A percentile compares a stretch with the other conserved stretches of the same genome.
These are phyloP conservation scores for Podabrus alpinus DNA, from an alignment of 2,888 invertebrate species.

Conservation along the genomic window DNA sequence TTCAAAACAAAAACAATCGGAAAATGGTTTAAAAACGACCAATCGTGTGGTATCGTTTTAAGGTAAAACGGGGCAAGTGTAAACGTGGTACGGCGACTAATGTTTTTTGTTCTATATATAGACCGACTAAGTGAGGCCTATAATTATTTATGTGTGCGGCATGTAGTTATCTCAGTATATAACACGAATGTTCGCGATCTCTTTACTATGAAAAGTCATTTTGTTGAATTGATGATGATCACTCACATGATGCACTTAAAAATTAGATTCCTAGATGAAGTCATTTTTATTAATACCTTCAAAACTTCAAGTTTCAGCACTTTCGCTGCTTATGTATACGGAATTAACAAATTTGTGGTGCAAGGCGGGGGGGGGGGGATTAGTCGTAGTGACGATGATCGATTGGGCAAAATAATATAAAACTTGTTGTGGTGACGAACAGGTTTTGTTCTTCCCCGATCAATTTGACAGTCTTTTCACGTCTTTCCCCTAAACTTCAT, in stretches of 20 bases:
- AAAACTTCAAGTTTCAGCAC: background rate
- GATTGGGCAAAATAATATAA: background rate
- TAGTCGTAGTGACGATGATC: background rate
- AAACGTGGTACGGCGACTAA: conserved; percentile 25
- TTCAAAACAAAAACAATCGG: background rate
- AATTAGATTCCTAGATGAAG: background rate
- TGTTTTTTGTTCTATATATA: conserved; percentile 41
- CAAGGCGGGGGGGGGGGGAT: background rate
- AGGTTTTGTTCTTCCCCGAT: background rate
- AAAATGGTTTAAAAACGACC: background rate
- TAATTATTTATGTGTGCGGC: conserved; percentile 38
- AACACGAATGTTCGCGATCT: conserved; percentile 29
- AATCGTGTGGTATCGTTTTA: background rate
- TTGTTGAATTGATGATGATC: background rate
- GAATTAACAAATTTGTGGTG: background rate
- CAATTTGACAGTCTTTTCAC: background rate
- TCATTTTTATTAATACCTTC: background rate
- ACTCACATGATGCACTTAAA: background rate
- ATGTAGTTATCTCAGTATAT: conserved; percentile 32
- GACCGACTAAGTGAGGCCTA: conserved; percentile 37
- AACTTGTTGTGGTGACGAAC: background rate
- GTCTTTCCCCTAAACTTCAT: background rate
- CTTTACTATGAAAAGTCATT: conserved; percentile 3
- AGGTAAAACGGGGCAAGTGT: conserved; percentile 9
- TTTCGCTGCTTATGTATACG: background rate